Evolutionary conservation across 30 jellyfish, hydroid and myxozoan species (phyloP), one percentile per base, ranked within the genome.

Genomic region (Chironex yamaguchii): DNA sequence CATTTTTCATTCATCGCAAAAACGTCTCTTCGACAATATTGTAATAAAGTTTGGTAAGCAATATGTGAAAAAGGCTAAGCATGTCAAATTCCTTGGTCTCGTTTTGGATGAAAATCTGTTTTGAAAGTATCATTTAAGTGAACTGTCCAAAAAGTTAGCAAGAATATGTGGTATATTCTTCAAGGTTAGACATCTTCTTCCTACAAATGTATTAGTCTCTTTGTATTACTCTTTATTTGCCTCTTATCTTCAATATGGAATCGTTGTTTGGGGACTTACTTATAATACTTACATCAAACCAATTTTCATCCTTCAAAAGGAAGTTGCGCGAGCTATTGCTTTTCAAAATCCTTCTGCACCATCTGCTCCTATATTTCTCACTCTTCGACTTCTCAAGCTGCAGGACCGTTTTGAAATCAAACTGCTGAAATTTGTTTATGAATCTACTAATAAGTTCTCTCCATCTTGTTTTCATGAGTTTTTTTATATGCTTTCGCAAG

Each of bases 81-180:
- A n/a, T 78, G 70, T 71, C 20, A 78, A 34, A 36, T 62, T 54
- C 48, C 48, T 78, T 34, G 90, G 90, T 29, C 70, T 58, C 42
- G 71, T 54, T 11, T 31, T 78, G 74, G 90, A 78, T 58, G 90
- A 78, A 58, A 2, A 62, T 34, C 70, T 54, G 35, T 32, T 32
- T 62, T 78, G 70, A 81, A 78, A 78, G 64, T 62, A n/a, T 22
- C 90, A 78, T 52, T 3, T 78, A 34, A 22, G 42, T 58, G 90
- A 78, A 78, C 90, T 78, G 22, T 29, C 90, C 33, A 78, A 54
- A 67, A 78, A 78, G 24, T 42, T 78, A 24, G 80, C 90, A 50
- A 78, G 90, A 78, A 62, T 81, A 78, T 78, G 79, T 42, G 69
- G 90, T 26, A 42, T 30, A 48, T 78, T 78, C 67, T 78, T 23